These are phyloP conservation scores for Trachelus stipa DNA, from an alignment of 2,888 invertebrate species.

Conservation along the genomic window DNA sequence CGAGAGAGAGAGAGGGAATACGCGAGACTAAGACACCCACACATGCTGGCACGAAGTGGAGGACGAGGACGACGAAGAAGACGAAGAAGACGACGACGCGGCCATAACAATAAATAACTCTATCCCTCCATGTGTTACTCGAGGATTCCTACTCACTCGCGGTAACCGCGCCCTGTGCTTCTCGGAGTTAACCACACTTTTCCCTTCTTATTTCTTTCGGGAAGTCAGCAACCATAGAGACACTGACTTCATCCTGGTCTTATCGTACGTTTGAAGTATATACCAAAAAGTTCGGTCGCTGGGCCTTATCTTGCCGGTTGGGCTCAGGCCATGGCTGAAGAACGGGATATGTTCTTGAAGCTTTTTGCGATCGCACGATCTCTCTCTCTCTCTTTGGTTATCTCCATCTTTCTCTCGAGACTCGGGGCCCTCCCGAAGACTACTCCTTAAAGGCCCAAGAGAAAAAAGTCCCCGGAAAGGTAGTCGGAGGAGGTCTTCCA, in stretches of 20 bases:
- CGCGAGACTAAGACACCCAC: constrained; percentile 54
- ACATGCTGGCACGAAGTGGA: constrained; percentile 30
- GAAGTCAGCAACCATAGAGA: background rate
- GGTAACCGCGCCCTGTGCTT: constrained; percentile 44
- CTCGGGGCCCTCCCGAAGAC: constrained; percentile 30
- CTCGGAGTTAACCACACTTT: background rate
- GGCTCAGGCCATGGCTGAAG: background rate
- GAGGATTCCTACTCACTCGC: constrained; percentile 54
- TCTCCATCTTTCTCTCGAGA: constrained; percentile 14
- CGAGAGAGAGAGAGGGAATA: constrained; percentile 16
- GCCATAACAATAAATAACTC: constrained; percentile 65
- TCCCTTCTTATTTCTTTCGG: constrained; percentile 19
- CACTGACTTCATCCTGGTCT: background rate
- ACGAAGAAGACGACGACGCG: constrained; percentile 40
- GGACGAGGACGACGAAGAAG: background rate
- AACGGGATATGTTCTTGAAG: background rate
- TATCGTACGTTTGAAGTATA: background rate
- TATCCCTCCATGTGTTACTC: constrained; percentile 62
- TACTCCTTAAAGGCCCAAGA: constrained; percentile 13
- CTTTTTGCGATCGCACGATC: background rate
- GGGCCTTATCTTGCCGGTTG: background rate
- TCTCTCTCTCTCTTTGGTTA: constrained; percentile 16
- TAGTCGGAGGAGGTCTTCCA: constrained; percentile 10
- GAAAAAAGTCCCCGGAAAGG: constrained; percentile 5
- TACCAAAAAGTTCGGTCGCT: background rate